Percentiles rank a stretch among this genome's conserved stretches.
phyloP scores from a whole-genome alignment of 1,140 invertebrate species.

The Diachasmimorpha longicaudata region DNA sequence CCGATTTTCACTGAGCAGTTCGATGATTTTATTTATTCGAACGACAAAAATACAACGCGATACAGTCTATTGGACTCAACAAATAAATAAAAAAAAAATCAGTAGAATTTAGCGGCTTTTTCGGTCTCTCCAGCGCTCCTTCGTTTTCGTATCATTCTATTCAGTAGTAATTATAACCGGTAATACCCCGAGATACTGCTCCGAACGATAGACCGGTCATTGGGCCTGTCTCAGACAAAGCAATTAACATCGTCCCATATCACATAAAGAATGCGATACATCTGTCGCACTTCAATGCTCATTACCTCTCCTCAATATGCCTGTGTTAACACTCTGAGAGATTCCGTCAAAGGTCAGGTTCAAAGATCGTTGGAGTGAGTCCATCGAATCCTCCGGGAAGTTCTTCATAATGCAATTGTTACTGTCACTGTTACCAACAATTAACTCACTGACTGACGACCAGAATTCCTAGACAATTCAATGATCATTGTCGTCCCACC shows the following conservation, averaged over 20 bases:
- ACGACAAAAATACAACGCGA: too few relatives aligned
- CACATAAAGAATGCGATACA: background rate
- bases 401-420: background rate
- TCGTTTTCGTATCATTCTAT: too few relatives aligned
- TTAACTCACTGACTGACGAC: background rate
- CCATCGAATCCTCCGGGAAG: background rate
- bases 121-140: too few relatives aligned
- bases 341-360: constrained; percentile 46
- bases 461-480: background rate
- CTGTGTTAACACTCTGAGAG: constrained; percentile 38
- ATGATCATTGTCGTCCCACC: background rate
- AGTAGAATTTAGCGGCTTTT: too few relatives aligned
- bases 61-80: too few relatives aligned
- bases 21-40: too few relatives aligned
- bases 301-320: constrained; percentile 42
- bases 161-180: background rate
- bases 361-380: constrained; percentile 28
- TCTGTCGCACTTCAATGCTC: too few relatives aligned
- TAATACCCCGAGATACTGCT: background rate
- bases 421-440: background rate
- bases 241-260: background rate
- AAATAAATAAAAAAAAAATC: too few relatives aligned
- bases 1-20: too few relatives aligned
- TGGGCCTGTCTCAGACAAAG: background rate
- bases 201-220: background rate